These are phyloP conservation scores for Atrichornis clamosus DNA, from an alignment of 2,113 vertebrate genomes.

Conservation along the genomic window DNA sequence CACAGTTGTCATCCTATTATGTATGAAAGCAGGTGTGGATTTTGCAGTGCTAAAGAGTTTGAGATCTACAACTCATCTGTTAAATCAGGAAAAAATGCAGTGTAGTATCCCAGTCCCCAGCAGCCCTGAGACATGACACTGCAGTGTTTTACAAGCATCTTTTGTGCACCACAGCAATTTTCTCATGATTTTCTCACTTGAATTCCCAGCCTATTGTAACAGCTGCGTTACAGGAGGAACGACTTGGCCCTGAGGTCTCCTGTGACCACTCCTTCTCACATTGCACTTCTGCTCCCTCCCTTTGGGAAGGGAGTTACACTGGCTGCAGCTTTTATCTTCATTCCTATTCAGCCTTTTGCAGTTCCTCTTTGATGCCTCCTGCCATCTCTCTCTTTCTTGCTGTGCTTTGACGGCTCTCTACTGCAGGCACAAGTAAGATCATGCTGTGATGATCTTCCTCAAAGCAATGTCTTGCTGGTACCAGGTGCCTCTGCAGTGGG, in stretches of 20 bases:
- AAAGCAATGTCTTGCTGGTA: constrained; percentile 58
- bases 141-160: constrained; percentile 1
- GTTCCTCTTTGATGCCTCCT: constrained; percentile 49
- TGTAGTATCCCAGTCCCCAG: not conserved
- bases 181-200: constrained; percentile 1
- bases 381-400: constrained; percentile 34
- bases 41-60: not conserved
- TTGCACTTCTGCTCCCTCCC: constrained; percentile 31
- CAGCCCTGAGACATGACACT: not conserved
- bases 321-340: constrained; percentile 56
- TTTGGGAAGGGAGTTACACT: constrained; percentile 34
- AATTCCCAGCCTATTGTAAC: constrained; percentile 25
- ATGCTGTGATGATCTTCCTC: constrained; percentile 53
- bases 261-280: constrained; percentile 14
- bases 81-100: not conserved
- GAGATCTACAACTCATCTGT: not conserved
- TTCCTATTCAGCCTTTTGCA: constrained; percentile 46
- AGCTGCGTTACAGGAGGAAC: not conserved
- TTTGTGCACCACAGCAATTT: constrained; percentile 16
- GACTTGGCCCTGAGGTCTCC: constrained; percentile 20
- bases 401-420: constrained; percentile 49
- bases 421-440: constrained; percentile 44
- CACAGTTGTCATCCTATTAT: not conserved
- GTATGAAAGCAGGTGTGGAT: not conserved
- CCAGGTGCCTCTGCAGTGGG: constrained; percentile 32